Evolutionary conservation across 2,888 invertebrate species (phyloP).

Genomic region (Palloptera scutellata): DNA sequence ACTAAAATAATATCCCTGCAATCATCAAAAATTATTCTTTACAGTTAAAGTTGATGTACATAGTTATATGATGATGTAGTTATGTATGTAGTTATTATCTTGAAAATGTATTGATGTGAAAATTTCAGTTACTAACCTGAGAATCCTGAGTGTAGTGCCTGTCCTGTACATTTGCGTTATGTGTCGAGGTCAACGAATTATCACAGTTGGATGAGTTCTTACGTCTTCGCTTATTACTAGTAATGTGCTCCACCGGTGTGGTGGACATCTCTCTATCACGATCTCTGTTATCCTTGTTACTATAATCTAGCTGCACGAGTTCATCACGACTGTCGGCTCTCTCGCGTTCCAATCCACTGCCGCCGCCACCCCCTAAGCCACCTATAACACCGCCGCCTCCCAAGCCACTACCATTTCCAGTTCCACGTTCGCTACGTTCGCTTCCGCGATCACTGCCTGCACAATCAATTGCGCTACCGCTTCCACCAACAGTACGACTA

Average conservation of each 20-base stretch:
- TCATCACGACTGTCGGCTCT: slow-evolving; percentile 63
- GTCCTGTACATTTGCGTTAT: slow-evolving; percentile 67
- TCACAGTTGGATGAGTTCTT: slow-evolving; percentile 72
- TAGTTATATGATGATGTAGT: too few species aligned
- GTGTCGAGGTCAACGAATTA: slow-evolving; percentile 70
- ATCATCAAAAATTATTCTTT: too few species aligned
- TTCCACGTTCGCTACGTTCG: slow-evolving; percentile 38
- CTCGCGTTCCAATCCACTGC: slow-evolving; percentile 54
- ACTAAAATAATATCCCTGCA: too few species aligned
- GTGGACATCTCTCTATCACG: slow-evolving; percentile 69
- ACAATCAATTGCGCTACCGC: slow-evolving; percentile 30
- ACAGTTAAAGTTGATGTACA: too few species aligned
- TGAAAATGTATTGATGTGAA: too few species aligned
- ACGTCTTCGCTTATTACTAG: slow-evolving; percentile 68
- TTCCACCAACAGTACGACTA: slow-evolving; percentile 33
- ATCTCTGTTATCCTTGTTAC: slow-evolving; percentile 60
- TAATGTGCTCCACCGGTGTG: slow-evolving; percentile 64
- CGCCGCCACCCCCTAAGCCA: slow-evolving; percentile 50
- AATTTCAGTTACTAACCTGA: slow-evolving; percentile 66
- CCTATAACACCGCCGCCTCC: slow-evolving; percentile 38
- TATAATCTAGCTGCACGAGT: slow-evolving; percentile 63
- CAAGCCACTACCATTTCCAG: slow-evolving; percentile 38
- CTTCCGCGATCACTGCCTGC: slow-evolving; percentile 44
- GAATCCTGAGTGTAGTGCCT: slow-evolving; percentile 72
- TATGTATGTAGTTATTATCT: too few species aligned